Percentiles rank a stretch among this genome's conserved stretches.
phyloP scores from a whole-genome alignment of 2,888 invertebrate species.

The Chydorus sphaericus region DNA sequence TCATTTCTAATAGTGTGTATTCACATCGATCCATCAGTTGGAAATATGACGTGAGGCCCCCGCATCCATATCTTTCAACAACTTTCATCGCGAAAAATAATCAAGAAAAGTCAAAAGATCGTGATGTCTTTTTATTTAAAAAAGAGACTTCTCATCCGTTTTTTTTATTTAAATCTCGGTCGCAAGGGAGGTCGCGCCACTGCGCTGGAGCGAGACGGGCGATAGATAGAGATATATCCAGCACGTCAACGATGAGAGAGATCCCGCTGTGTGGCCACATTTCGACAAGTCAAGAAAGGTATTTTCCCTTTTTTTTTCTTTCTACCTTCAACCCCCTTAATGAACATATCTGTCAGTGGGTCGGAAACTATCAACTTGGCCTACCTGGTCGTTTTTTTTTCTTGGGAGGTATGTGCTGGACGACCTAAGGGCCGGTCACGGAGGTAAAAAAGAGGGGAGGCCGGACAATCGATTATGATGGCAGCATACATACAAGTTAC shows the following conservation, averaged over 20 bases:
- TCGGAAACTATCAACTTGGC: neutral
- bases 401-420: constrained; percentile 1
- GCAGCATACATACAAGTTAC: neutral
- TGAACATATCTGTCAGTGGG: constrained; percentile 6
- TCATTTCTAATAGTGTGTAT: neutral
- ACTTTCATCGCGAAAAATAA: too few relatives aligned
- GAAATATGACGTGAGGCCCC: neutral
- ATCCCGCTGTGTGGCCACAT: constrained; percentile 8
- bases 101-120: neutral
- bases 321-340: too few relatives aligned
- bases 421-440: neutral
- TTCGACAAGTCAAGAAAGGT: constrained; percentile 8
- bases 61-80: neutral
- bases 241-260: too few relatives aligned
- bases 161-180: too few relatives aligned
- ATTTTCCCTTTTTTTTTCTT: too few relatives aligned
- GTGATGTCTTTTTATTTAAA: too few relatives aligned
- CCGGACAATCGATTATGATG: constrained; percentile 4
- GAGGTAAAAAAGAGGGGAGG: neutral
- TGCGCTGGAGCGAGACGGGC: too few relatives aligned
- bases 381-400: neutral
- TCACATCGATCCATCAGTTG: constrained; percentile 2
- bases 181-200: too few relatives aligned
- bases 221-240: too few relatives aligned
- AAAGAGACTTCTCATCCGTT: too few relatives aligned